Evolutionary conservation across 2,797 vertebrate species (phyloP).

Genomic region (Acanthiza pusilla): DNA sequence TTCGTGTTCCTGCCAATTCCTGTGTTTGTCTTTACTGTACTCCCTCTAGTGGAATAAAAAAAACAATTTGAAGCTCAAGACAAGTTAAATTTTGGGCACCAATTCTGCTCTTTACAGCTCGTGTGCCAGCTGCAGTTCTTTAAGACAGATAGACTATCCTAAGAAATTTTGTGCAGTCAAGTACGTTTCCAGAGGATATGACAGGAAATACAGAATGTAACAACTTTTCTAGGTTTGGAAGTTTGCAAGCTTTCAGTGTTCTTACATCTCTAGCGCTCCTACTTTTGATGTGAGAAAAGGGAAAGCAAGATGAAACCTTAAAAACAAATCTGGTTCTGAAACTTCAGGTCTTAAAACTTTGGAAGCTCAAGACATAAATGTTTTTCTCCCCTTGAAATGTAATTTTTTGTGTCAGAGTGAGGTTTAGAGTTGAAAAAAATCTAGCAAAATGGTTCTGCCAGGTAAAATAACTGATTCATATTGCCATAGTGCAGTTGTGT

Average conservation of each 20-base stretch:
- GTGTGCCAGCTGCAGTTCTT: not conserved
- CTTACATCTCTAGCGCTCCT: not conserved
- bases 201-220: not conserved
- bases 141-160: not conserved
- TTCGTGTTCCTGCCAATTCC: not conserved
- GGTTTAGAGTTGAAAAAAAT: not conserved
- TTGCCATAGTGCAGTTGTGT: not conserved
- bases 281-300: not conserved
- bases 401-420: not conserved
- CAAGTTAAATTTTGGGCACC: not conserved
- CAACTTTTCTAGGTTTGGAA: not conserved
- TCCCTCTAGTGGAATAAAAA: not conserved
- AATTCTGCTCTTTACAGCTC: not conserved
- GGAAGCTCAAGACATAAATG: not conserved
- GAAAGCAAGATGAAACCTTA: not conserved
- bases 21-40: not conserved
- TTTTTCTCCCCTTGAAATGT: not conserved
- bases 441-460: not conserved
- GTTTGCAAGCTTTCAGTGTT: not conserved
- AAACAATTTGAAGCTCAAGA: not conserved
- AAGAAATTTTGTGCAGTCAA: not conserved
- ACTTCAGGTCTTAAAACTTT: not conserved
- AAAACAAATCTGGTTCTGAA: not conserved
- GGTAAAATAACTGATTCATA: not conserved
- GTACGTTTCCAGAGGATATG: not conserved